Percentiles rank a stretch among this genome's conserved stretches.
These are phyloP conservation scores for Drosophila mayri DNA, from an alignment of 1,140 invertebrate species.

Conservation along the genomic window DNA sequence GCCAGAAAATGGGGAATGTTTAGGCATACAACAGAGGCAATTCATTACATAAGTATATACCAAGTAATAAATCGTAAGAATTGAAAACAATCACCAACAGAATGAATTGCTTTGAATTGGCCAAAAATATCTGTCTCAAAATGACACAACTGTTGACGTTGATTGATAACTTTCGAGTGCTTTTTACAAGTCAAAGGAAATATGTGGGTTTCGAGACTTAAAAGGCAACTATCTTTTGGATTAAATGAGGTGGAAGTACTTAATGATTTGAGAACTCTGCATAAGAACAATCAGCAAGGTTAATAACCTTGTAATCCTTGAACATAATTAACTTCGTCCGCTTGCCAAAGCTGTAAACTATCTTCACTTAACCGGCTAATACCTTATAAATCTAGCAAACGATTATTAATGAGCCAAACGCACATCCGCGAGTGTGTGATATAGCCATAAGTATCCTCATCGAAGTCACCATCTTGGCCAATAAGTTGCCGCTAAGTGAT, in stretches of 20 bases:
- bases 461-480: conserved; percentile 48
- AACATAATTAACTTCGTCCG: conserved; percentile 15
- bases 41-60: not conserved
- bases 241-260: not conserved
- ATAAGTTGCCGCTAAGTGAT: conserved; percentile 75
- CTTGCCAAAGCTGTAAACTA: conserved; percentile 24
- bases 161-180: conserved; percentile 3
- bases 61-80: not conserved
- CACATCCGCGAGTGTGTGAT: conserved; percentile 21
- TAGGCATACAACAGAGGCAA: not conserved
- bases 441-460: conserved; percentile 52
- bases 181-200: not conserved
- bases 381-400: conserved; percentile 62
- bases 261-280: not conserved
- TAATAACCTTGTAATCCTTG: conserved; percentile 21
- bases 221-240: conserved; percentile 10
- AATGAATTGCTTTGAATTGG: conserved; percentile 1
- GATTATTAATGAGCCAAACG: conserved; percentile 61
- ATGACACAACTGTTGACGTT: not conserved
- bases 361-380: conserved; percentile 56
- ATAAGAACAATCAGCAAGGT: not conserved
- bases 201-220: conserved; percentile 12
- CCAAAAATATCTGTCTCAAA: not conserved
- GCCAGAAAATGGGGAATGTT: not conserved
- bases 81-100: not conserved